Percentiles rank a stretch among this genome's conserved stretches.
These are phyloP conservation scores for Nesometra sesokonis DNA, from an alignment of 35 echinoderm and acorn worm genomes.

Conservation along the genomic window DNA sequence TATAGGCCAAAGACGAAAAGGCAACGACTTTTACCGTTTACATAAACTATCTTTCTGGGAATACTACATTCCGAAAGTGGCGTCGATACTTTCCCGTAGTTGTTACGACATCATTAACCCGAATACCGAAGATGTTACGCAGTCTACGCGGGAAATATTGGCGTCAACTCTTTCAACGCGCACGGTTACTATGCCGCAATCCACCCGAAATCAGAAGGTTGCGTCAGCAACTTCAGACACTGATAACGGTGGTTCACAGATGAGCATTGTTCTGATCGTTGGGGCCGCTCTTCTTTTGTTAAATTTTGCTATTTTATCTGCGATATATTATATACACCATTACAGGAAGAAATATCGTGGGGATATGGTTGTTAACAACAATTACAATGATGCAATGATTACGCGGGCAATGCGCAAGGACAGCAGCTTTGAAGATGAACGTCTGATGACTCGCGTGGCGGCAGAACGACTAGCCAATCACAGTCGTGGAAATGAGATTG, in stretches of 20 bases:
- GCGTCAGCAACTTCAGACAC: background rate
- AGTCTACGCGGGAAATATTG: background rate
- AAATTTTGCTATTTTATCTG: background rate
- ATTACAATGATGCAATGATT: background rate
- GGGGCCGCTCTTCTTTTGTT: background rate
- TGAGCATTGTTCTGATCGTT: background rate
- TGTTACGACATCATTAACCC: background rate
- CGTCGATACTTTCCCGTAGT: constrained; percentile 4
- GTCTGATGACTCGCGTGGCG: background rate
- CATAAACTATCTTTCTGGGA: constrained; percentile 87
- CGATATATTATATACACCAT: background rate
- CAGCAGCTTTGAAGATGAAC: background rate
- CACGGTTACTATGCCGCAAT: background rate
- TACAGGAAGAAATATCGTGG: background rate
- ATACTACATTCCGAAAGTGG: constrained; percentile 50
- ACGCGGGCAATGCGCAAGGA: background rate
- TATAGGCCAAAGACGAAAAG: constrained; percentile 39
- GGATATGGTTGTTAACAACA: background rate
- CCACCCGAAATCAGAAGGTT: background rate
- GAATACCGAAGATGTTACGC: background rate
- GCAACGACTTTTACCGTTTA: constrained; percentile 61
- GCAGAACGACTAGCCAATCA: background rate
- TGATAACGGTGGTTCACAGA: background rate
- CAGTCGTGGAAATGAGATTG: background rate
- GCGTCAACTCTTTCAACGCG: background rate